Evolutionary conservation across 1,140 invertebrate genomes (phyloP).

Genomic region (Helicoverpa armigera): DNA sequence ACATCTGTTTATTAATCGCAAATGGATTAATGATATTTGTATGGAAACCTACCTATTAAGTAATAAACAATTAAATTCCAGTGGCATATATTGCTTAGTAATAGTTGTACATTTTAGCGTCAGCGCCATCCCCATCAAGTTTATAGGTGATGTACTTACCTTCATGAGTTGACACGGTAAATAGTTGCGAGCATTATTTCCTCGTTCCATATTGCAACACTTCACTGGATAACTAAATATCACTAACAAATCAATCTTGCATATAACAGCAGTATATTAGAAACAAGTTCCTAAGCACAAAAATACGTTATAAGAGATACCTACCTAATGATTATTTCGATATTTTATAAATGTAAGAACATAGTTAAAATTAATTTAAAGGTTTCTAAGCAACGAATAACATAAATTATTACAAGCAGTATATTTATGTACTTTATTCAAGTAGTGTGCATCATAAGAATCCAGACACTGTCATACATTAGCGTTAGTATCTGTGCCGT

Average conservation of each 20-base stretch:
- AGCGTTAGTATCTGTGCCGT: background rate
- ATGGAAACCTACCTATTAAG: constrained; percentile 14
- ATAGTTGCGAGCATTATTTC: background rate
- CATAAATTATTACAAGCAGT: constrained; percentile 68
- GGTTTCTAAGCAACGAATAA: constrained; percentile 86
- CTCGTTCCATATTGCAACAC: background rate
- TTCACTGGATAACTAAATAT: background rate
- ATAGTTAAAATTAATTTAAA: constrained; percentile 77
- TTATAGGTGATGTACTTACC: constrained; percentile 54
- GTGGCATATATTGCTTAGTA: too few relatives aligned
- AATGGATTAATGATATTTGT: constrained; percentile 54
- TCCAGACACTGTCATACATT: constrained; percentile 7
- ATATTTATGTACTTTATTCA: constrained; percentile 52
- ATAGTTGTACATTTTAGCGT: too few relatives aligned
- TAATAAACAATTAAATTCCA: background rate
- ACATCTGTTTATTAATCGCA: constrained; percentile 72
- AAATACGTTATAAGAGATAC: constrained; percentile 77
- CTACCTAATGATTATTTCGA: constrained; percentile 77
- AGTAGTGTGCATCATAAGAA: constrained; percentile 43
- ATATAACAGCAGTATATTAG: constrained; percentile 70
- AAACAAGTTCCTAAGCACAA: constrained; percentile 82
- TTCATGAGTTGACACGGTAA: background rate
- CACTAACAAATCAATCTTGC: constrained; percentile 1
- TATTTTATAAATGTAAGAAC: constrained; percentile 77
- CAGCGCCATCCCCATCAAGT: too few relatives aligned